A percentile compares a stretch with the other conserved stretches of the same genome.
Evolutionary conservation across 2,113 vertebrate genomes (phyloP).

Genomic region (Hystrix cristata): DNA sequence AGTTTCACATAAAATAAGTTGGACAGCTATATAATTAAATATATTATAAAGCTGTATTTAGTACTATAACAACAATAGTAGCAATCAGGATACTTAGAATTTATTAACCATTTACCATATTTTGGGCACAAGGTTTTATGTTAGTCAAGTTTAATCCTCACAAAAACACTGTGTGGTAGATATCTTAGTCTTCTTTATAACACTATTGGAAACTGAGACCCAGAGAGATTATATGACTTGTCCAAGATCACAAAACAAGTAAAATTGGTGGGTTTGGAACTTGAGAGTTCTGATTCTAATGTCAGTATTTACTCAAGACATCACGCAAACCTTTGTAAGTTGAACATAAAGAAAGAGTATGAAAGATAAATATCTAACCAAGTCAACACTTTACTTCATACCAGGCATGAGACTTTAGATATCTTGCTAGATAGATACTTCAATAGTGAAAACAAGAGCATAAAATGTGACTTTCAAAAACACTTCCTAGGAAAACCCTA

Average conservation of each 20-base stretch:
- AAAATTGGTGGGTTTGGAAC: conserved; percentile 19
- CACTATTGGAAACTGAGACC: conserved; percentile 12
- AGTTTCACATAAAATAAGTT: conserved; percentile 36
- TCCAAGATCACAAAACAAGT: conserved; percentile 37
- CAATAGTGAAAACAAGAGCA: conserved; percentile 17
- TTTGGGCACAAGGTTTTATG: neutral
- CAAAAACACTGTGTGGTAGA: neutral
- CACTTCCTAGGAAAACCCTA: neutral
- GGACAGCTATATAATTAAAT: conserved; percentile 39
- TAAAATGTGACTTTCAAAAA: conserved; percentile 30
- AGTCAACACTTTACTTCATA: neutral
- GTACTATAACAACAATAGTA: neutral
- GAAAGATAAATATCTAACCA: conserved; percentile 55
- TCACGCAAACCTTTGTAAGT: neutral
- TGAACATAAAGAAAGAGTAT: conserved; percentile 29
- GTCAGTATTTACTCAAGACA: conserved; percentile 42
- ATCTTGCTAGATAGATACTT: conserved; percentile 29
- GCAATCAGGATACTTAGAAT: neutral
- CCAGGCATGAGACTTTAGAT: neutral
- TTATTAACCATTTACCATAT: conserved; percentile 12
- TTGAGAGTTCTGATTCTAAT: conserved; percentile 13
- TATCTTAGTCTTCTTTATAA: neutral
- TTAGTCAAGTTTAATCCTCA: neutral
- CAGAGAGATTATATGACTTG: conserved; percentile 23
- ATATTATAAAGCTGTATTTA: conserved; percentile 38